Evolutionary conservation across 1,140 invertebrate genomes (phyloP).

Genomic region (Drosophila pseudoananassae): DNA sequence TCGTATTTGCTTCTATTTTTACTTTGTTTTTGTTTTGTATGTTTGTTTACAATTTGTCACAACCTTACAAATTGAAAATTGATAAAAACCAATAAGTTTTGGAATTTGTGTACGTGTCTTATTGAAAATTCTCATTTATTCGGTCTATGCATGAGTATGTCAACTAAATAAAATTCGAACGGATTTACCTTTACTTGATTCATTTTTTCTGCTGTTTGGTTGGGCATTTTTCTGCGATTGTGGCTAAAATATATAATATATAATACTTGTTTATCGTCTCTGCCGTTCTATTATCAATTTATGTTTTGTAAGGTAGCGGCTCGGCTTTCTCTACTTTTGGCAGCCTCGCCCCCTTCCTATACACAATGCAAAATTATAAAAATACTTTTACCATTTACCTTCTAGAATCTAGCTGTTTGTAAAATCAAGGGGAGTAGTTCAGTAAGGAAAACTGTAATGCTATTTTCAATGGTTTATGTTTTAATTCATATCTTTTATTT

Average conservation of each 20-base stretch:
- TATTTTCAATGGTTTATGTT: conserved; percentile 56
- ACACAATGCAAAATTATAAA: conserved; percentile 73
- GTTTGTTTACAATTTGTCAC: conserved; percentile 84
- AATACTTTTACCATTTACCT: conserved; percentile 61
- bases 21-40: conserved; percentile 43
- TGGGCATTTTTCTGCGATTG: conserved; percentile 44
- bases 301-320: conserved; percentile 62
- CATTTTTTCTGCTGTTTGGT: conserved; percentile 11
- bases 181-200: conserved; percentile 31
- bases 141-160: conserved; percentile 3
- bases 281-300: conserved; percentile 60
- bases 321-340: conserved; percentile 33
- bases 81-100: conserved; percentile 75
- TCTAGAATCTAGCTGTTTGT: conserved; percentile 58
- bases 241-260: conserved; percentile 38
- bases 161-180: conserved; percentile 40
- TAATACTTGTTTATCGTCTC: conserved; percentile 60
- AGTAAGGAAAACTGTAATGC: conserved; percentile 31
- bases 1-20: conserved; percentile 21
- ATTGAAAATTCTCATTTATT: conserved; percentile 58
- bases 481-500: conserved; percentile 69
- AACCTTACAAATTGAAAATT: conserved; percentile 84
- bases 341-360: conserved; percentile 41
- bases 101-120: conserved; percentile 52
- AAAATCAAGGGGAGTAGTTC: conserved; percentile 38